phyloP scores from a whole-genome alignment of 30 jellyfish, hydroid and myxozoan genomes.

The Nemopilema nomurai region DNA sequence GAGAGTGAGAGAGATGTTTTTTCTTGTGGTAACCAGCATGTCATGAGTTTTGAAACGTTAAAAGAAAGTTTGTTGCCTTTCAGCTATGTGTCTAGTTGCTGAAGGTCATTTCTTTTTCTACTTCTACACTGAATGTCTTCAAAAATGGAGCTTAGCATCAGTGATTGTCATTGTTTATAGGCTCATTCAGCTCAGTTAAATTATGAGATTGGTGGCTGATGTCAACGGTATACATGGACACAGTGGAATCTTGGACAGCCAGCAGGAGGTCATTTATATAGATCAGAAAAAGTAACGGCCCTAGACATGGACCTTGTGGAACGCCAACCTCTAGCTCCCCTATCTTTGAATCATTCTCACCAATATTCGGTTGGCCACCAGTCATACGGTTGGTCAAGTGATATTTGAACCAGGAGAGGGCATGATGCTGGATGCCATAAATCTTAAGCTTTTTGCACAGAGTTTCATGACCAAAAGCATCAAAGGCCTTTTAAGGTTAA shows the following conservation, averaged over 20 bases:
- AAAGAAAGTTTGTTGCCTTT: slow-evolving; percentile 3
- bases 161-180: too few relatives aligned
- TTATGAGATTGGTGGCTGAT: too few relatives aligned
- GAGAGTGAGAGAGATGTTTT: not conserved
- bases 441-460: slow-evolving; percentile 44
- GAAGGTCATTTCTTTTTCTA: too few relatives aligned
- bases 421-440: slow-evolving; percentile 34
- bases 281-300: slow-evolving; percentile 1
- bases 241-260: too few relatives aligned
- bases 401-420: too few relatives aligned
- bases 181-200: too few relatives aligned
- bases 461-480: slow-evolving; percentile 36
- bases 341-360: not conserved
- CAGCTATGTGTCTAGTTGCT: too few relatives aligned
- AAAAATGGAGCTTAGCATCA: too few relatives aligned
- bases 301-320: not conserved
- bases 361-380: too few relatives aligned
- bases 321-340: slow-evolving; percentile 7
- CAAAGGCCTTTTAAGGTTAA: slow-evolving; percentile 59
- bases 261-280: too few relatives aligned
- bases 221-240: slow-evolving; percentile 3
- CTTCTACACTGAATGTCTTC: too few relatives aligned
- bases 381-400: too few relatives aligned
- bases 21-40: not conserved
- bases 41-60: not conserved